phyloP scores from a whole-genome alignment of 92 coral and sea anemone species.

The Plumapathes pennacea region DNA sequence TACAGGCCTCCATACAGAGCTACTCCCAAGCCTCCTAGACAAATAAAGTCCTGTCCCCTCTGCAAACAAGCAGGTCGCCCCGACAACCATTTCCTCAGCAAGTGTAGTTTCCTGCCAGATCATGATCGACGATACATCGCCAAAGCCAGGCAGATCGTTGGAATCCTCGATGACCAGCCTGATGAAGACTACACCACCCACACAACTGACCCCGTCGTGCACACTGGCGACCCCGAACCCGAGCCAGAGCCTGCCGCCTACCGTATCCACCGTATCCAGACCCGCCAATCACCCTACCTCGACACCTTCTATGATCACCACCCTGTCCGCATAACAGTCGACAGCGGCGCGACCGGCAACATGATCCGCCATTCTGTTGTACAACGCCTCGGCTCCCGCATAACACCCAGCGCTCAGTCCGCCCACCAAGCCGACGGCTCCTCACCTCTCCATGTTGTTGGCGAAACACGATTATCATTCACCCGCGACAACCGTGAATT shows the following conservation, averaged over 20 bases:
- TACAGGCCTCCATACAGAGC: no score
- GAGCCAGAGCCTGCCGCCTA: constrained; percentile 9
- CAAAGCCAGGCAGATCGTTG: constrained; percentile 43
- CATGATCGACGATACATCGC: constrained; percentile 17
- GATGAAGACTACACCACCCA: constrained; percentile 9
- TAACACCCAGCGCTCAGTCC: constrained; percentile 41
- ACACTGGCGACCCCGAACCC: background rate
- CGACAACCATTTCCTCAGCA: constrained; percentile 28
- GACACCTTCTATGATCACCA: constrained; percentile 37
- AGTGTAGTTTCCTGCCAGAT: constrained; percentile 30
- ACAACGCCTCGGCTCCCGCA: constrained; percentile 30
- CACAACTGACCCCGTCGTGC: constrained; percentile 2
- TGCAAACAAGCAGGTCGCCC: constrained; percentile 16
- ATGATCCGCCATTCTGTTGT: constrained; percentile 49
- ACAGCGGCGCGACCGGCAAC: constrained; percentile 63
- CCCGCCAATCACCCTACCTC: constrained; percentile 41
- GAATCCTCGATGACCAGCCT: constrained; percentile 29
- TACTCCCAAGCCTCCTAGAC: no score
- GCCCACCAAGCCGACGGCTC: constrained; percentile 48
- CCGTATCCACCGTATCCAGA: constrained; percentile 21
- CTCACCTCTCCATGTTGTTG: constrained; percentile 38
- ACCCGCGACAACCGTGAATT: constrained; percentile 24
- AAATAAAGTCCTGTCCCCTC: no score
- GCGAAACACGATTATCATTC: constrained; percentile 22
- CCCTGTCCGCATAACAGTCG: constrained; percentile 21